Base-by-base conservation (phyloP, 2,888 invertebrate species). In the Calameuta pallipes region DNA sequence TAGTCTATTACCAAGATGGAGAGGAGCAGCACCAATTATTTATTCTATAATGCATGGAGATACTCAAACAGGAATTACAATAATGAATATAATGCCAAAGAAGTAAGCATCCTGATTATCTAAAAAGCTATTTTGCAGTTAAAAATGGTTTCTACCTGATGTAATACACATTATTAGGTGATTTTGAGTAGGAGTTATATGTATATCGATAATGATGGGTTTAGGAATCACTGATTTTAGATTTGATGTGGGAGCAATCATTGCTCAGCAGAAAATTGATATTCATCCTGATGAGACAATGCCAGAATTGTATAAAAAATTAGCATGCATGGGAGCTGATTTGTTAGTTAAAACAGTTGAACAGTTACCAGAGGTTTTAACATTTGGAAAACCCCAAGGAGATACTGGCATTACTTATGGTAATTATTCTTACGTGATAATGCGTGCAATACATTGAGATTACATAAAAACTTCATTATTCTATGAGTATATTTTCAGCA, bases 1-100 rank as follows among this genome's bases (percentile, higher is more conserved):
- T 0, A 98, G 98, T 92, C 91, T 98, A 75, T 92, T 99, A 81
- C 99, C 99, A 0, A 93, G 96, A 78, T 98, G 98, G 97, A 93
- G 98, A 84, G 99, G 99, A 11, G 97, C 98, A 13, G 96, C 98
- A 0, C 99, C 99, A 0, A 96, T 98, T 75, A 94, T 96, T 76
- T 95, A 98, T 92, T 94, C 98, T 0, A 92, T 99, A 76, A 94
- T 97, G 86, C 94, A 96, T 90, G 97, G 97, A 15, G 98, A 98
- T 89, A 88, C 90, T 15, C 92, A 93, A 83, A 97, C 98, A 12
- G 98, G 98, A 56, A 94, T 98, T 15, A 95, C 97, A 30, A 94
- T 98, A 73, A 98, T 98, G 96, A 95, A 94, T 92, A 96, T 99
- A 82, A 94, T 94, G 89, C 95, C 98, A 56, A 93, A 95, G 86